phyloP scores from a whole-genome alignment of 2,888 invertebrate genomes.

The Gastrophysa polygoni region DNA sequence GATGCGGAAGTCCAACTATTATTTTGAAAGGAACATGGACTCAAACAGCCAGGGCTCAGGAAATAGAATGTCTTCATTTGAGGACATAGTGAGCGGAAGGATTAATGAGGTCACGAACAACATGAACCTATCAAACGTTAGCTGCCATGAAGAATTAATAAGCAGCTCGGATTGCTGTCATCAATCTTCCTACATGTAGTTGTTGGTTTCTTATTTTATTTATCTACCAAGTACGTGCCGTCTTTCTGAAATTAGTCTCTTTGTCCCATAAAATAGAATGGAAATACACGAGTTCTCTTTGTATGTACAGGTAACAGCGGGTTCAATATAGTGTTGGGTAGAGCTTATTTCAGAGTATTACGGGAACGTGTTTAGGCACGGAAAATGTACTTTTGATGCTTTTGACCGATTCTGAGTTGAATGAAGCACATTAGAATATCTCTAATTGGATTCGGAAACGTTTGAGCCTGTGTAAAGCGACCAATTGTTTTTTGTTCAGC shows the following conservation, averaged over 20 bases:
- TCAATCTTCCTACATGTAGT: neutral
- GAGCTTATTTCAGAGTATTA: neutral
- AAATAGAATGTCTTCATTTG: too few species aligned
- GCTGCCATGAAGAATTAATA: neutral
- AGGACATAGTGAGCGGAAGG: too few species aligned
- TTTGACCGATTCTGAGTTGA: too few species aligned
- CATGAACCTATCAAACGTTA: too few species aligned
- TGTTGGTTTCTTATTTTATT: neutral
- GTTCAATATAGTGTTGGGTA: neutral
- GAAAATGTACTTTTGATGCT: neutral
- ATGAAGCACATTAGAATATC: neutral
- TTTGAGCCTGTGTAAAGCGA: too few species aligned
- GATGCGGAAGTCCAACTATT: too few species aligned
- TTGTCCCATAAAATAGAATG: constrained; percentile 11
- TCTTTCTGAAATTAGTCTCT: neutral
- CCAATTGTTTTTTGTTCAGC: too few species aligned
- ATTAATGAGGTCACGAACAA: too few species aligned
- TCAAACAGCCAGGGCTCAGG: too few species aligned
- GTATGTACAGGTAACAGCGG: neutral
- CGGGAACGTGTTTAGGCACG: neutral
- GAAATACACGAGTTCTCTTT: neutral
- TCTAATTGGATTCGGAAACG: neutral
- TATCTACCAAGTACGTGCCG: constrained; percentile 1
- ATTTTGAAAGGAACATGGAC: too few species aligned
- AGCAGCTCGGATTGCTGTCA: neutral